Conservation (phyloP, 2,797 vertebrate genomes). For the Pachyuromys duprasi region DNA sequence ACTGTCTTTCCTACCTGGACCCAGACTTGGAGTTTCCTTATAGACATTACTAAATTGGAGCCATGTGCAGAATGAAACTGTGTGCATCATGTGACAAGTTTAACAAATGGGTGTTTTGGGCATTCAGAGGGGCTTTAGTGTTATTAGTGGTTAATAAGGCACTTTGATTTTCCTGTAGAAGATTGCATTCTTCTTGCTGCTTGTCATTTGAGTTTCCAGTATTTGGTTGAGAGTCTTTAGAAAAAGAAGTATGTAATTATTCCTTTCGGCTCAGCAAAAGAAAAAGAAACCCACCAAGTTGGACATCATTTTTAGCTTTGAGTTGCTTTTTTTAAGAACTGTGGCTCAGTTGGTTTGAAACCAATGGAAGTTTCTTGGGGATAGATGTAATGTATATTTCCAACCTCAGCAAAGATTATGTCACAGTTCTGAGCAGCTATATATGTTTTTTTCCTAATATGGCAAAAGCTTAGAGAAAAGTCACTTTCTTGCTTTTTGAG, state of each 20-base stretch:
- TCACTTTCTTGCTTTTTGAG: conserved; percentile 65
- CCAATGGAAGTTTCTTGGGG: conserved; percentile 49
- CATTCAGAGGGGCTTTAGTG: neutral
- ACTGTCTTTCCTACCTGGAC: neutral
- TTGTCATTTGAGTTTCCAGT: conserved; percentile 57
- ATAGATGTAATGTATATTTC: conserved; percentile 71
- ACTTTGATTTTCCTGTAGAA: conserved; percentile 54
- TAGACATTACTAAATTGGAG: neutral
- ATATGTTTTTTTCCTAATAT: conserved; percentile 65
- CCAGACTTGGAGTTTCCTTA: neutral
- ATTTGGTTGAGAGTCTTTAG: conserved; percentile 49
- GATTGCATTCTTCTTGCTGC: conserved; percentile 43
- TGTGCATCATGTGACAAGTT: neutral
- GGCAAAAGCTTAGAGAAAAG: conserved; percentile 58
- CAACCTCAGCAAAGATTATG: conserved; percentile 55
- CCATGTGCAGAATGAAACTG: conserved; percentile 1
- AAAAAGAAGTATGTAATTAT: conserved; percentile 66
- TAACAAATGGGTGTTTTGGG: neutral
- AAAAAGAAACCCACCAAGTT: conserved; percentile 31
- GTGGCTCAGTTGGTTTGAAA: conserved; percentile 54
- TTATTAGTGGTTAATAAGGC: neutral
- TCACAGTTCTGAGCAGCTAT: conserved; percentile 63
- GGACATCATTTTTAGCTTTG: conserved; percentile 67
- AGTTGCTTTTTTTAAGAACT: conserved; percentile 60
- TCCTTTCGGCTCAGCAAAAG: conserved; percentile 53